Percentiles rank a stretch among this genome's conserved stretches.
phyloP scores from a whole-genome alignment of 2,797 vertebrate genomes.

The Cyclura pinguis region DNA sequence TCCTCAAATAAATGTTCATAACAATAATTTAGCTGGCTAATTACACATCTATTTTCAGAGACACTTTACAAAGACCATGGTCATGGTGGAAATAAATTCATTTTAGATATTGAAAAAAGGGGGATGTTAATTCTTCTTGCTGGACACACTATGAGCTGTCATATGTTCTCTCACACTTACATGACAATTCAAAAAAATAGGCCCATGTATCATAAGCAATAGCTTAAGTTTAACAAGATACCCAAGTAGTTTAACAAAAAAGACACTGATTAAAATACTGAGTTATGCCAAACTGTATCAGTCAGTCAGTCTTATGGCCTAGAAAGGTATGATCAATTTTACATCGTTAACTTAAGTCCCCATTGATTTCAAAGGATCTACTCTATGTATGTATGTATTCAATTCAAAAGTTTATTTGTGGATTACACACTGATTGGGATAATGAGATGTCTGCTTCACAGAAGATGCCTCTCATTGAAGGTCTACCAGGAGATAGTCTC shows the following conservation, averaged over 20 bases:
- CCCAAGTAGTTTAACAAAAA: constrained; percentile 9
- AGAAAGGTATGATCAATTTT: neutral
- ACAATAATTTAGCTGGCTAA: constrained; percentile 77
- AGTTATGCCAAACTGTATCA: neutral
- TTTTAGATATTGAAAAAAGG: constrained; percentile 69
- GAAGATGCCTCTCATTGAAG: neutral
- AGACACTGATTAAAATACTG: neutral
- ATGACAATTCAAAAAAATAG: neutral
- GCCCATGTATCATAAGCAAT: neutral
- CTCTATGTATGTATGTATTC: too few relatives aligned
- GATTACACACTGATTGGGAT: neutral
- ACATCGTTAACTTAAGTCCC: too few relatives aligned
- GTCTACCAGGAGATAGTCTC: neutral
- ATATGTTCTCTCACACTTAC: constrained; percentile 41
- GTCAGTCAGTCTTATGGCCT: neutral
- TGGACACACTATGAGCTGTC: constrained; percentile 74
- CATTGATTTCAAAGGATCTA: too few relatives aligned
- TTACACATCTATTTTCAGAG: constrained; percentile 71
- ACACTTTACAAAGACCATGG: constrained; percentile 72
- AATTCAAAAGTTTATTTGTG: too few relatives aligned
- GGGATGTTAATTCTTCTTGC: constrained; percentile 64
- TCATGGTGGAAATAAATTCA: constrained; percentile 76
- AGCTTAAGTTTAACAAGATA: constrained; percentile 2
- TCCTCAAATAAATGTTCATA: constrained; percentile 73
- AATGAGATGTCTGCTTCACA: neutral